These are phyloP conservation scores for Subacronicta megacephala DNA, from an alignment of 2,888 invertebrate genomes.

Conservation along the genomic window DNA sequence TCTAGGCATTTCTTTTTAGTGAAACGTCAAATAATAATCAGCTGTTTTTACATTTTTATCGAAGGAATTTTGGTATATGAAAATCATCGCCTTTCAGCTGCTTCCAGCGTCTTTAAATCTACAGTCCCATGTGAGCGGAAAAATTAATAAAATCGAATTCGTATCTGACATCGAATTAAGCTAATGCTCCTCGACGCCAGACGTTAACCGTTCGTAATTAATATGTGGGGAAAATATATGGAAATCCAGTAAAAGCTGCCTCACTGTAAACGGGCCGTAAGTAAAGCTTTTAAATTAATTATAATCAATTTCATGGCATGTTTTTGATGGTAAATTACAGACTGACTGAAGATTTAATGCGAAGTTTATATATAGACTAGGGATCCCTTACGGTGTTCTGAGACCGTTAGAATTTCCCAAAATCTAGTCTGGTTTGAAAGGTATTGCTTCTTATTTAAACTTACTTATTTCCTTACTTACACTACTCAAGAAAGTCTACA, in stretches of 20 bases:
- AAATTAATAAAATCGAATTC: slow-evolving; percentile 83
- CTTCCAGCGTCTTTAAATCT: slow-evolving; percentile 50
- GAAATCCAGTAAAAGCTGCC: slow-evolving; percentile 64
- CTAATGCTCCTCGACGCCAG: slow-evolving; percentile 76
- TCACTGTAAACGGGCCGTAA: slow-evolving; percentile 38
- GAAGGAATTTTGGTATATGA: too few species aligned
- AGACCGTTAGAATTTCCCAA: too few species aligned
- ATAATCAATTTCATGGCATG: slow-evolving; percentile 48
- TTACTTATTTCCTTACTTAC: too few species aligned
- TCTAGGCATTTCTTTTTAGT: too few species aligned
- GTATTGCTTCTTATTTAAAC: too few species aligned
- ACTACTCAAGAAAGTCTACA: too few species aligned
- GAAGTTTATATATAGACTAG: slow-evolving; percentile 20
- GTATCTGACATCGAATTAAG: slow-evolving; percentile 78
- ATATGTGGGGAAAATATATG: slow-evolving; percentile 75
- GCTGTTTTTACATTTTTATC: too few species aligned
- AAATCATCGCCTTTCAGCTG: slow-evolving; percentile 6
- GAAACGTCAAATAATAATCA: too few species aligned
- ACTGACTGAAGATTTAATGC: slow-evolving; percentile 19
- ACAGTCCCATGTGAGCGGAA: slow-evolving; percentile 62
- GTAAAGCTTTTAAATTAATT: slow-evolving; percentile 64
- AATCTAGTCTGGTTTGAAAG: too few species aligned
- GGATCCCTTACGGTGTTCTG: too few species aligned
- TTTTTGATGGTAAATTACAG: slow-evolving; percentile 39
- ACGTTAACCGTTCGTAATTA: slow-evolving; percentile 78